A percentile compares a stretch with the other conserved stretches of the same genome.
Evolutionary conservation across 2,113 vertebrate genomes (phyloP).

Genomic region (Perca schrenkii): DNA sequence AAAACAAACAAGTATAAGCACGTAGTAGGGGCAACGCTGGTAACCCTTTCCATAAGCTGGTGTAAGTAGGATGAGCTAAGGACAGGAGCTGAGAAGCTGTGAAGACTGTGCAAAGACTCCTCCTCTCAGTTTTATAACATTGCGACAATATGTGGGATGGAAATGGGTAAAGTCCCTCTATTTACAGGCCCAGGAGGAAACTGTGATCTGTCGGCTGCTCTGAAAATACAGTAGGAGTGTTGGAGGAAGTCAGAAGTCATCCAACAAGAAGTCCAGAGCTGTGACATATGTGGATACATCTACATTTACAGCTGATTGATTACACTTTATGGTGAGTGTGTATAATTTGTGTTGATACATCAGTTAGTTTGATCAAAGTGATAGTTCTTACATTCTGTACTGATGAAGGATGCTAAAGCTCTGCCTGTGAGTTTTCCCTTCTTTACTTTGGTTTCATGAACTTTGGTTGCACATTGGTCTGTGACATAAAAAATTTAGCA

Average conservation of each 20-base stretch:
- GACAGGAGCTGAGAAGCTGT: slow-evolving; percentile 36
- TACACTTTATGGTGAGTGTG: slow-evolving; percentile 53
- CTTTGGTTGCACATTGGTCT: neutral
- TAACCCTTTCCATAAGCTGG: slow-evolving; percentile 76
- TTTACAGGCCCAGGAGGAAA: slow-evolving; percentile 30
- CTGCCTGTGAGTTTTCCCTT: neutral
- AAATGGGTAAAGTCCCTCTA: slow-evolving; percentile 35
- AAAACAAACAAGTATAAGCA: neutral
- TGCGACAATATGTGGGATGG: slow-evolving; percentile 33
- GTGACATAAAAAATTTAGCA: neutral
- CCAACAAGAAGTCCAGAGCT: slow-evolving; percentile 4
- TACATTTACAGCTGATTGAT: neutral
- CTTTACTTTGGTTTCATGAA: slow-evolving; percentile 7
- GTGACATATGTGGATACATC: slow-evolving; percentile 4
- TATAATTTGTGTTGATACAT: neutral
- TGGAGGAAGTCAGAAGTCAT: slow-evolving; percentile 31
- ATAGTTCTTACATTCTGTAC: neutral
- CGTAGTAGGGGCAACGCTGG: neutral
- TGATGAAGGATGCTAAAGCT: neutral
- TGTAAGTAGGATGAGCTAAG: slow-evolving; percentile 74
- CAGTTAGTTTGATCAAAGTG: slow-evolving; percentile 2
- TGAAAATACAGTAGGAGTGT: slow-evolving; percentile 10
- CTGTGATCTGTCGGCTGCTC: slow-evolving; percentile 20
- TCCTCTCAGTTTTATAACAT: slow-evolving; percentile 61
- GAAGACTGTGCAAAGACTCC: slow-evolving; percentile 62